Conservation (phyloP, 1,140 invertebrate genomes). For the Drosophila albomicans region DNA sequence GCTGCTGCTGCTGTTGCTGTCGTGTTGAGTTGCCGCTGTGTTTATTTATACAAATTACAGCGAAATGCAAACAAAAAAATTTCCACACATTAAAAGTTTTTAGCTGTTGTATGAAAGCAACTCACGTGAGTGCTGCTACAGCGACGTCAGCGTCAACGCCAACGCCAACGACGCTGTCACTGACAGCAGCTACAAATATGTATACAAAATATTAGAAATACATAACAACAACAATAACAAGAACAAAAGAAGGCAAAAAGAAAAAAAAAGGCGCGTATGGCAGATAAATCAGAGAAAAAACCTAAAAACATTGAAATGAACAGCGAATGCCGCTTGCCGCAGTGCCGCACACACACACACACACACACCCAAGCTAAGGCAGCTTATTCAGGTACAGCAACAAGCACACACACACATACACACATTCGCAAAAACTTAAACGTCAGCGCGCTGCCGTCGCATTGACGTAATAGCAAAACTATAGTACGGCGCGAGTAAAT, state of each 20-base stretch:
- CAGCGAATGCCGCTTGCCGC: slow-evolving; percentile 62
- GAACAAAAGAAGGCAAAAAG: slow-evolving; percentile 49
- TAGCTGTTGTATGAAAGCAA: slow-evolving; percentile 59
- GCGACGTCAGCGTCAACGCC: slow-evolving; percentile 15
- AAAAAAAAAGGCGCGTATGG: slow-evolving; percentile 57
- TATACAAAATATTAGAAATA: slow-evolving; percentile 66
- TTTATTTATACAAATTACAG: slow-evolving; percentile 80
- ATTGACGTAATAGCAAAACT: slow-evolving; percentile 76
- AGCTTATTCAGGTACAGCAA: slow-evolving; percentile 26
- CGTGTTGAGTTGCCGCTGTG: slow-evolving; percentile 29
- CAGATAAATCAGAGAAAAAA: slow-evolving; percentile 76
- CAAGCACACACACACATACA: slow-evolving; percentile 51
- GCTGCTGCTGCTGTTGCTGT: slow-evolving; percentile 1
- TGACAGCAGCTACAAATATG: slow-evolving; percentile 14
- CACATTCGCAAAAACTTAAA: slow-evolving; percentile 51
- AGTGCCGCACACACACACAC: slow-evolving; percentile 47
- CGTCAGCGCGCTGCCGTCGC: slow-evolving; percentile 71
- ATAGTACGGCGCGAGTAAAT: slow-evolving; percentile 67
- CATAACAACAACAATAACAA: slow-evolving; percentile 43
- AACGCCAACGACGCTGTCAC: not conserved
- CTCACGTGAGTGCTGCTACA: slow-evolving; percentile 76
- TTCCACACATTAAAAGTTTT: slow-evolving; percentile 81
- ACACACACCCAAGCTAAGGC: slow-evolving; percentile 20
- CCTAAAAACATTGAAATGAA: slow-evolving; percentile 79
- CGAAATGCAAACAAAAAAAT: slow-evolving; percentile 55